A percentile compares a stretch with the other conserved stretches of the same genome.
These are phyloP conservation scores for Apamea epomidion DNA, from an alignment of 2,888 invertebrate genomes.

Conservation along the genomic window DNA sequence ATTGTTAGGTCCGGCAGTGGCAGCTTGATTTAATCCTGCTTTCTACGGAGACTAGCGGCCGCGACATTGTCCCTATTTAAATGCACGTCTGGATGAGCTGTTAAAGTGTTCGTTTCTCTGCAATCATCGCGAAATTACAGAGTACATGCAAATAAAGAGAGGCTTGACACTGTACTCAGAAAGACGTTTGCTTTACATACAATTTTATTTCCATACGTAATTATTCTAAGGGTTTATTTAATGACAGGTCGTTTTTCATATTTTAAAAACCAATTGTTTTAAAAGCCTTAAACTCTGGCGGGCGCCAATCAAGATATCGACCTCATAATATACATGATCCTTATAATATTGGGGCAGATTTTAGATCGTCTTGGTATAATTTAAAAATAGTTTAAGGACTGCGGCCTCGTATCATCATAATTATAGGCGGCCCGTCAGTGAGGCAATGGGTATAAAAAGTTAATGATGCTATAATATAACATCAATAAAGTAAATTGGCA, in stretches of 20 bases:
- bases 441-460: constrained; percentile 85
- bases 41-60: constrained; percentile 72
- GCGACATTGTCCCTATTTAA: constrained; percentile 71
- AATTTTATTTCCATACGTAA: constrained; percentile 74
- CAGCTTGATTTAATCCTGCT: constrained; percentile 78
- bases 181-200: constrained; percentile 65
- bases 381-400: constrained; percentile 87
- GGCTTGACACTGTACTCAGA: constrained; percentile 67
- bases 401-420: constrained; percentile 83
- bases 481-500: constrained; percentile 89
- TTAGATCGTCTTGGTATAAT: constrained; percentile 82
- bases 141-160: constrained; percentile 67
- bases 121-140: constrained; percentile 72
- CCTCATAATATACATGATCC: constrained; percentile 77
- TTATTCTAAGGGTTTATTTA: constrained; percentile 66
- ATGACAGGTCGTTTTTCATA: constrained; percentile 70
- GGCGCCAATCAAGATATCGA: constrained; percentile 82
- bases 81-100: constrained; percentile 57
- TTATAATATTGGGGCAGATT: constrained; percentile 82
- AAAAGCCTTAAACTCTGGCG: constrained; percentile 75
- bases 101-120: constrained; percentile 58
- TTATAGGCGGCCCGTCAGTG: constrained; percentile 84
- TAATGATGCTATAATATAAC: constrained; percentile 87
- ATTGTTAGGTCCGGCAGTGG: constrained; percentile 76
- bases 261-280: constrained; percentile 72